Base-by-base conservation (phyloP, 2,113 vertebrate genomes). In the Caretta caretta region DNA sequence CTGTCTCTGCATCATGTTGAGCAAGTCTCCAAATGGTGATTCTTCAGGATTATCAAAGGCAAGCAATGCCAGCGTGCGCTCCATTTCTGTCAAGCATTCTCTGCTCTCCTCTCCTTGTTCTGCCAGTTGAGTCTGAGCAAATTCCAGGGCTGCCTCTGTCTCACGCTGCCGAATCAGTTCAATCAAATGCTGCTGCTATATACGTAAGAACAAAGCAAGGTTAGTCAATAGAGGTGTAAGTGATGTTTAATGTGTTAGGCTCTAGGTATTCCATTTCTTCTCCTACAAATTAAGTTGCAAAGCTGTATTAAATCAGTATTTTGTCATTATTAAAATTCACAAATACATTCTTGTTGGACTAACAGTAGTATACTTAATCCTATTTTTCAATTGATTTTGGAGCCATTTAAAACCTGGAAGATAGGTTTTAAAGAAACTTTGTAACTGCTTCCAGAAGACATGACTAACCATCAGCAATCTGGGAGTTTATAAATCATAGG, bases 1-100 rank as follows among this genome's bases (percentile, higher is more conserved):
- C 98, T 99, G 99, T 92, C 99, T 98, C 96, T 99, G 99, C 99
- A 99, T 99, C 99, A 99, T 99, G 97, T 99, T 99, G 13, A 99
- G 99, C 91, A 99, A 98, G 97, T 99, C 99, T 91, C 99, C 99
- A 65, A 99, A 99, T 5, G 99, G 99, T 0, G 99, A 99, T 79
- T 99, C 99, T 89, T 99, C 99, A 0, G 99, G 99, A 97, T 99
- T 99, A 96, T 99, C 99, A 16, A 99, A 99, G 35, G 99, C 99
- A 93, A 99, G 98, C 97, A 99, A 97, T 27, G 99, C 99, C 97
- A 99, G 98, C 0, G 99, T 99, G 86, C 99, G 99, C 94, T 99
- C 99, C 99, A 99, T 99, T 97, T 99, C 99, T 0, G 99, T 99
- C 98, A 99, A 98, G 97, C 99, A 99, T 79, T 99, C 99, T 83